Percentiles rank a stretch among this genome's conserved stretches.
Conservation (phyloP, 2,113 vertebrate genomes). For the Cephalopterus ornatus region DNA sequence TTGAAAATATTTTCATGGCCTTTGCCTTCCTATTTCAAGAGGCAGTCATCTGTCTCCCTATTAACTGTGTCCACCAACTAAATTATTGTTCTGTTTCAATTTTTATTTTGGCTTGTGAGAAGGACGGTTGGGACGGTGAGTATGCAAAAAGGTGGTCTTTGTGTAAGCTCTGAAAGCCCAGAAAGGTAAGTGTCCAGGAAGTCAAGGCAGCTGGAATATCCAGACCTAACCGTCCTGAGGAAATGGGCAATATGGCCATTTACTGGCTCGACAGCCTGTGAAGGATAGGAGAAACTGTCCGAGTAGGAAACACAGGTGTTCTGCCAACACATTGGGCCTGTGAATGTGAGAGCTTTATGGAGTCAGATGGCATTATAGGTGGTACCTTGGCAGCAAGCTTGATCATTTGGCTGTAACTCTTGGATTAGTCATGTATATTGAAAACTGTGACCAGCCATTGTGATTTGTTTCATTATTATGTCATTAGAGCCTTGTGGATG, state of each 20-base stretch:
- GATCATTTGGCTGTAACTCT: not conserved
- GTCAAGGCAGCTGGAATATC: not conserved
- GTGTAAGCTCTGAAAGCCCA: not conserved
- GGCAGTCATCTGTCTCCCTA: not conserved
- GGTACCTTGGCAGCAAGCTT: not conserved
- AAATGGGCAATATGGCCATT: not conserved
- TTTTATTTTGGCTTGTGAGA: not conserved
- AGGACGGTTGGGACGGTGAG: not conserved
- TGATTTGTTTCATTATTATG: not conserved
- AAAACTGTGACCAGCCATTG: not conserved
- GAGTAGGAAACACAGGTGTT: not conserved
- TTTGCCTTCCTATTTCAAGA: not conserved
- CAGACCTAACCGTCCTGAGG: not conserved
- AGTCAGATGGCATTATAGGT: not conserved
- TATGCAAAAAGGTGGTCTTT: not conserved
- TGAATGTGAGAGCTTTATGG: not conserved
- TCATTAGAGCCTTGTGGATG: not conserved
- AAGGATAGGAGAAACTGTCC: not conserved
- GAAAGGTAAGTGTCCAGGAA: not conserved
- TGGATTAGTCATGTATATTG: not conserved
- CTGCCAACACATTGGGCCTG: not conserved
- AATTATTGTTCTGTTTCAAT: not conserved
- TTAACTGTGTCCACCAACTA: not conserved
- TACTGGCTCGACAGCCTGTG: not conserved
- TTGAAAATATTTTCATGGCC: not conserved